Conservation (phyloP, 2,888 invertebrate genomes). For the Bunonema sp. region DNA sequence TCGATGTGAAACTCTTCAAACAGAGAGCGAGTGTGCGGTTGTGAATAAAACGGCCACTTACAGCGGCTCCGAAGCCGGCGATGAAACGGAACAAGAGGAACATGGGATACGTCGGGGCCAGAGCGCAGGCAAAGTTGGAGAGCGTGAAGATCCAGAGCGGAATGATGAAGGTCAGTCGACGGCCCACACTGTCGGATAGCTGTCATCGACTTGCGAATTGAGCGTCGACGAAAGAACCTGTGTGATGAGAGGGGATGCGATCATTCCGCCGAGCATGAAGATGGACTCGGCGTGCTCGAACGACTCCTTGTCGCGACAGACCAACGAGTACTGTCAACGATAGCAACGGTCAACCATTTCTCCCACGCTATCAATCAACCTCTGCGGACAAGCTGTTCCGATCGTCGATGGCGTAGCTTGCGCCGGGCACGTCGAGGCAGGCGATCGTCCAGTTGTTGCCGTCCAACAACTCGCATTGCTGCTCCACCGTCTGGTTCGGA, state of each 20-base stretch:
- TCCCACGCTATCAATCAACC: too few species aligned
- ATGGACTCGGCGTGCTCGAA: slow-evolving; percentile 25
- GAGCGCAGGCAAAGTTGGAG: slow-evolving; percentile 26
- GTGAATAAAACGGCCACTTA: slow-evolving; percentile 3
- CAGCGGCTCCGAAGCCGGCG: slow-evolving; percentile 29
- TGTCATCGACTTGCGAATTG: too few species aligned
- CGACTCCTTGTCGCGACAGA: too few species aligned
- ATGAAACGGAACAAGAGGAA: slow-evolving; percentile 33
- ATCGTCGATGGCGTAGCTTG: too few species aligned
- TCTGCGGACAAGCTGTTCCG: too few species aligned
- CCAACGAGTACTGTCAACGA: too few species aligned
- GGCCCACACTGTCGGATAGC: slow-evolving; percentile 12
- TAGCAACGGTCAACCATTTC: too few species aligned
- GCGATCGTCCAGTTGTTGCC: too few species aligned
- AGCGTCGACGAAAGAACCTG: slow-evolving; percentile 11
- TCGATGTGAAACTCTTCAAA: slow-evolving; percentile 13
- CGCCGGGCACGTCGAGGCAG: too few species aligned
- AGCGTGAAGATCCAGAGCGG: slow-evolving; percentile 26
- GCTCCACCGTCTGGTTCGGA: too few species aligned
- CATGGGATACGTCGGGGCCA: slow-evolving; percentile 19
- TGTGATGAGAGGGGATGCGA: slow-evolving; percentile 25
- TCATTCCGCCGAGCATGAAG: slow-evolving; percentile 28
- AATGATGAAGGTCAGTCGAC: slow-evolving; percentile 25
- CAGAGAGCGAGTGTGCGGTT: too few species aligned
- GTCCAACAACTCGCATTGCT: too few species aligned